Percentiles rank a stretch among this genome's conserved stretches.
These are phyloP conservation scores for Steinernema carpocapsae DNA, from an alignment of 2,888 invertebrate species.

Conservation along the genomic window DNA sequence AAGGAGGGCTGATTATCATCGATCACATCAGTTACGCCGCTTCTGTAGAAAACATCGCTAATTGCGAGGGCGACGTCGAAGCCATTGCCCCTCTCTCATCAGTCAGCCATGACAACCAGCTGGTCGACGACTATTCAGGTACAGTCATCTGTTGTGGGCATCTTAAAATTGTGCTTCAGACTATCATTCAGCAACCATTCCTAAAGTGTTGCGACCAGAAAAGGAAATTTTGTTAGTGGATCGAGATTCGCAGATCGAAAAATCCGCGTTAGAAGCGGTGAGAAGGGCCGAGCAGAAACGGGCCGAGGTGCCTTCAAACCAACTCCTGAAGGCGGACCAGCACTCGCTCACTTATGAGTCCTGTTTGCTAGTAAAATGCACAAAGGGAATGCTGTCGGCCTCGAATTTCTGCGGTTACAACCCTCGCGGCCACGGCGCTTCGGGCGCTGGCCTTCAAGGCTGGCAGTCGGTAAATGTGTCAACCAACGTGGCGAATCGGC, in stretches of 20 bases:
- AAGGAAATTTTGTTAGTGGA: background rate
- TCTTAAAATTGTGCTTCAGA: background rate
- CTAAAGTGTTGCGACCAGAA: background rate
- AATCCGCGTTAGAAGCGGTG: background rate
- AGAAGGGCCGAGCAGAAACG: background rate
- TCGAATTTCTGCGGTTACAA: conserved; percentile 52
- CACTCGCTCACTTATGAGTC: background rate
- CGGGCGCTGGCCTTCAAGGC: conserved; percentile 44
- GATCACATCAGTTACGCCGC: conserved; percentile 57
- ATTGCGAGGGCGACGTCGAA: conserved; percentile 48
- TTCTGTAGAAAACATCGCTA: conserved; percentile 52
- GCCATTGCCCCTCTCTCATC: background rate
- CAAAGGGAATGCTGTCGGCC: background rate
- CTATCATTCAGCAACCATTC: background rate
- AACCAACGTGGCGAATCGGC: conserved; percentile 46
- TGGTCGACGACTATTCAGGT: background rate
- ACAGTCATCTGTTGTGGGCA: background rate
- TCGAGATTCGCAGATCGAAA: background rate
- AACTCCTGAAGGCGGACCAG: background rate
- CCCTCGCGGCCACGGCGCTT: conserved; percentile 48
- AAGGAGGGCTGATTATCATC: conserved; percentile 56
- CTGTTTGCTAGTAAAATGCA: conserved; percentile 48
- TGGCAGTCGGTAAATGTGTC: conserved; percentile 33
- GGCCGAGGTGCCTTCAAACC: background rate
- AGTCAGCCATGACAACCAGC: background rate